Conservation (phyloP, 2,113 vertebrate species). For the Puffinus mauretanicus region DNA sequence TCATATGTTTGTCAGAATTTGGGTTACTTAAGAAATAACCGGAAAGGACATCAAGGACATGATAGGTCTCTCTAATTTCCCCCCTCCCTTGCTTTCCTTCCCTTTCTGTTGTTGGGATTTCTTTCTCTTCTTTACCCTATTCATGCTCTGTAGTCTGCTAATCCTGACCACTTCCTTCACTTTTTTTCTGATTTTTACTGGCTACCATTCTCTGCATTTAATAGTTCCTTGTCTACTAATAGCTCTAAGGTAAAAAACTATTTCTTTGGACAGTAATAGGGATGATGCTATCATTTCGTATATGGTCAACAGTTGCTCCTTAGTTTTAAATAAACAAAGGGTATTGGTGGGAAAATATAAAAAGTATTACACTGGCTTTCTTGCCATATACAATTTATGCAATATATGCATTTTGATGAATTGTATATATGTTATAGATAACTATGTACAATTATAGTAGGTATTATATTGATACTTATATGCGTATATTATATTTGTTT, state of each 20-base stretch:
- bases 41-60: neutral
- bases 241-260: neutral
- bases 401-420: neutral
- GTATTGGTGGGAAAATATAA: neutral
- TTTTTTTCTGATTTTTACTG: neutral
- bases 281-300: neutral
- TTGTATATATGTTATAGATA: neutral
- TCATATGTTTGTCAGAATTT: neutral
- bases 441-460: neutral
- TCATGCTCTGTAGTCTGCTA: neutral
- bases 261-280: neutral
- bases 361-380: neutral
- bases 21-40: neutral
- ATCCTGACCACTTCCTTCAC: neutral
- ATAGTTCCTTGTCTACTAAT: neutral
- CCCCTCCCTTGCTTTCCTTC: neutral
- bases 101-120: neutral
- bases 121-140: rapidly evolving
- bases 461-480: neutral
- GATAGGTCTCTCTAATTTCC: neutral
- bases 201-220: neutral
- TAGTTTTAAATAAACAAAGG: neutral
- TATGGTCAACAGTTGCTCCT: neutral
- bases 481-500: neutral
- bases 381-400: neutral